Conservation (phyloP, 2,797 vertebrate genomes). For the Sebastes steindachneri region DNA sequence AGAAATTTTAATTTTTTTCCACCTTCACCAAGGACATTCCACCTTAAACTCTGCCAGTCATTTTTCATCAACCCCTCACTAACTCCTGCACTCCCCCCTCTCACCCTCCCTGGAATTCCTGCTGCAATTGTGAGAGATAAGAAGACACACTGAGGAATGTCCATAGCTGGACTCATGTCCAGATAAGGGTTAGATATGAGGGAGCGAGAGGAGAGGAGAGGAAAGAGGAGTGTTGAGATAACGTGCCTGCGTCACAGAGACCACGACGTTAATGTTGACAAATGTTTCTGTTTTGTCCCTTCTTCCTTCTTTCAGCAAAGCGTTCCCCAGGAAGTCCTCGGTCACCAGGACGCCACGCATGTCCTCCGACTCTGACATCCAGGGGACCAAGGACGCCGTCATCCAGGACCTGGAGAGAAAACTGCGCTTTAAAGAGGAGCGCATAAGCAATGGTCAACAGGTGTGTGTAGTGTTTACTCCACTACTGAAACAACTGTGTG, state of each 20-base stretch:
- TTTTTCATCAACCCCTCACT: slow-evolving; percentile 47
- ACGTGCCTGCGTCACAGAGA: too few relatives aligned
- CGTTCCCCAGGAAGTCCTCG: slow-evolving; percentile 79
- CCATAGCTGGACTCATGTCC: slow-evolving; percentile 52
- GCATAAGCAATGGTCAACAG: slow-evolving; percentile 93
- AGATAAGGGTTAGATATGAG: slow-evolving; percentile 59
- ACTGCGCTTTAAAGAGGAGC: slow-evolving; percentile 97
- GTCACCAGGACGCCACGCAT: slow-evolving; percentile 85
- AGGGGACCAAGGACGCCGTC: slow-evolving; percentile 96
- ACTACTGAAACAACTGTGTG: background rate
- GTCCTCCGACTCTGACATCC: slow-evolving; percentile 95
- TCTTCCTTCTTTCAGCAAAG: slow-evolving; percentile 61
- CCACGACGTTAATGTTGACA: background rate
- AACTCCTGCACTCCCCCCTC: slow-evolving; percentile 28
- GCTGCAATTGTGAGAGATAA: slow-evolving; percentile 69
- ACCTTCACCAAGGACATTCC: slow-evolving; percentile 48
- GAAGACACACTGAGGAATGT: slow-evolving; percentile 70
- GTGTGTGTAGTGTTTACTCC: slow-evolving; percentile 44
- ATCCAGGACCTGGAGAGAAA: slow-evolving; percentile 99
- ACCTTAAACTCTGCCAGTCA: slow-evolving; percentile 51
- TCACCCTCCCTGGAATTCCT: slow-evolving; percentile 68
- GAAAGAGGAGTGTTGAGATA: background rate
- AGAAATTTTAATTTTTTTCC: background rate
- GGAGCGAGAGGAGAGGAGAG: background rate
- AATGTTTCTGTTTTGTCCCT: slow-evolving; percentile 15